phyloP scores from a whole-genome alignment of 2,888 invertebrate species.

The Mesochorus sp. region DNA sequence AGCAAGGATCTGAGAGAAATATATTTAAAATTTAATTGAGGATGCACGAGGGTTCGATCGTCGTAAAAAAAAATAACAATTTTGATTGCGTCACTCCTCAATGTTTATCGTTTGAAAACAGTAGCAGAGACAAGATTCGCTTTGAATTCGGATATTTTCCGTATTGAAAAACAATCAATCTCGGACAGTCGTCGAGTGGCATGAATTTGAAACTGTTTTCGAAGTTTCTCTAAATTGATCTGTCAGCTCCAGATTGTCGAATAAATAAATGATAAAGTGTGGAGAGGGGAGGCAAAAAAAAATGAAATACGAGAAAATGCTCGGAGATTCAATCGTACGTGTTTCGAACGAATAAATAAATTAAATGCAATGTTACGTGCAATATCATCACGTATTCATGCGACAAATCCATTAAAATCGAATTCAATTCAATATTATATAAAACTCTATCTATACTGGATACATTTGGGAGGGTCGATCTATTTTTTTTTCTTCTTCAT shows the following conservation, averaged over 20 bases:
- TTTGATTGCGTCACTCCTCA: neutral
- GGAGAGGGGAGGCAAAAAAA: too few relatives aligned
- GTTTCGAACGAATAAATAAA: neutral
- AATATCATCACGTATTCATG: neutral
- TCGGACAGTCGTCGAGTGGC: neutral
- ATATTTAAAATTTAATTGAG: slow-evolving; percentile 34
- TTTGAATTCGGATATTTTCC: slow-evolving; percentile 9
- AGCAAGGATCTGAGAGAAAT: neutral
- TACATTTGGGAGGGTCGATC: too few relatives aligned
- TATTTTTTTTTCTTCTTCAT: too few relatives aligned
- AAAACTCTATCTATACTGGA: too few relatives aligned
- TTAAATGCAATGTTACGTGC: neutral
- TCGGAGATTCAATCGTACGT: too few relatives aligned
- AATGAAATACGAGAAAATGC: too few relatives aligned
- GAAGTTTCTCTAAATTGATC: neutral
- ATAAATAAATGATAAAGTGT: neutral
- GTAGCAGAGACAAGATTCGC: neutral
- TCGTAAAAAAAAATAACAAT: slow-evolving; percentile 38
- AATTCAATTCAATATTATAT: too few relatives aligned
- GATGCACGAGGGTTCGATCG: slow-evolving; percentile 22
- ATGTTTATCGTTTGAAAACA: neutral
- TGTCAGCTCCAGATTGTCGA: neutral
- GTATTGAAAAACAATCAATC: slow-evolving; percentile 12
- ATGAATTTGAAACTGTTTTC: neutral
- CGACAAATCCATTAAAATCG: too few relatives aligned